Evolutionary conservation across 2,113 vertebrate genomes (phyloP).

Genomic region (Varanus salvator): DNA sequence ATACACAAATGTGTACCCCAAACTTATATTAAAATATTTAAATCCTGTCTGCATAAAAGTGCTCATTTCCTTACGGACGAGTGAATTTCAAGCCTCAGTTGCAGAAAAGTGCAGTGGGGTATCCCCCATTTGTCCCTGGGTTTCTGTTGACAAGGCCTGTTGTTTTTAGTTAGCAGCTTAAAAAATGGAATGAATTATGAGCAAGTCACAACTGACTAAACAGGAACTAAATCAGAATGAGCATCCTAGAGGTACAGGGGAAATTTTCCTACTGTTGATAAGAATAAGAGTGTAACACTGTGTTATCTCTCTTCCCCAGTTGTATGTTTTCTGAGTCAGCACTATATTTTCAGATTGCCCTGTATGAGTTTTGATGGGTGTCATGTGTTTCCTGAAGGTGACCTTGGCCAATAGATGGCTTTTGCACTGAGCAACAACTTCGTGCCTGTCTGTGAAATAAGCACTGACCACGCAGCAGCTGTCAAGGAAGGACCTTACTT

Average conservation of each 20-base stretch:
- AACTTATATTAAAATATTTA: too few species aligned
- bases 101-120: too few species aligned
- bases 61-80: too few species aligned
- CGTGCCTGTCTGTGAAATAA: constrained; percentile 44
- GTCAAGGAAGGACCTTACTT: constrained; percentile 41
- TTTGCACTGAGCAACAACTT: constrained; percentile 17
- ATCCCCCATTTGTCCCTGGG: too few species aligned
- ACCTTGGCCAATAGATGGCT: constrained; percentile 63
- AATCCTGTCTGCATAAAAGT: too few species aligned
- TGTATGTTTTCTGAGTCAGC: constrained; percentile 78
- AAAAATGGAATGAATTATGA: constrained; percentile 38
- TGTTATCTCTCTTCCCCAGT: constrained; percentile 80
- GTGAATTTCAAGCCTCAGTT: too few species aligned
- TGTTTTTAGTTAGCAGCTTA: constrained; percentile 43
- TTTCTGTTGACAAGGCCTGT: too few species aligned
- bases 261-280: constrained; percentile 61
- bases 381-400: constrained; percentile 76
- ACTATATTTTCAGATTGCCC: constrained; percentile 76
- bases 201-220: constrained; percentile 35
- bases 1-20: too few species aligned
- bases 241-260: constrained; percentile 20
- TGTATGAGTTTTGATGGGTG: constrained; percentile 51
- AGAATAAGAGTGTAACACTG: constrained; percentile 56
- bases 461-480: constrained; percentile 47
- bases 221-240: constrained; percentile 54